A percentile compares a stretch with the other conserved stretches of the same genome.
These are phyloP conservation scores for Drosophila azteca DNA, from an alignment of 1,140 invertebrate species.

Conservation along the genomic window DNA sequence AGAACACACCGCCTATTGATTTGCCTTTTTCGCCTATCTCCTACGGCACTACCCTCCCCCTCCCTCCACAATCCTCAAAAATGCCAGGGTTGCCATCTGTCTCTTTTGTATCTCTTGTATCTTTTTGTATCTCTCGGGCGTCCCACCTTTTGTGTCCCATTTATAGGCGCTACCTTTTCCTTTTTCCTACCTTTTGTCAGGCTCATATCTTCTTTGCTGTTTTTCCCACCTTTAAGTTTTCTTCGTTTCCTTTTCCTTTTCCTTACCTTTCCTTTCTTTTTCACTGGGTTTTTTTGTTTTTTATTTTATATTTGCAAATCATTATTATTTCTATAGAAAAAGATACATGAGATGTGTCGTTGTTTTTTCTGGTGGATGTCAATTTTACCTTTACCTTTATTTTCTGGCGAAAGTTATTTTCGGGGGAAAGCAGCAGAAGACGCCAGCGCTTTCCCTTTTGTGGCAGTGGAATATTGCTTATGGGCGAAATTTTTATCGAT, in stretches of 20 bases:
- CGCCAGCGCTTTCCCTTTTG: slow-evolving; percentile 29
- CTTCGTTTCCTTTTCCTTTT: neutral
- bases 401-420: slow-evolving; percentile 58
- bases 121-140: slow-evolving; percentile 13
- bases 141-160: slow-evolving; percentile 68
- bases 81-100: slow-evolving; percentile 26
- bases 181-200: slow-evolving; percentile 43
- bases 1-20: slow-evolving; percentile 55
- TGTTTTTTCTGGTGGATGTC: slow-evolving; percentile 45
- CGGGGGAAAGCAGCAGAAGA: slow-evolving; percentile 12
- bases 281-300: slow-evolving; percentile 3
- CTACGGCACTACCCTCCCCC: too few relatives aligned
- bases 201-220: slow-evolving; percentile 22
- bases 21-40: slow-evolving; percentile 49
- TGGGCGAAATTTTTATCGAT: slow-evolving; percentile 68
- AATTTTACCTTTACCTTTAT: slow-evolving; percentile 72
- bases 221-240: slow-evolving; percentile 32
- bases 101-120: slow-evolving; percentile 21
- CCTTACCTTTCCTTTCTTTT: neutral
- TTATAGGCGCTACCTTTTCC: slow-evolving; percentile 74
- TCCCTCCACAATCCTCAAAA: neutral
- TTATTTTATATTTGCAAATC: slow-evolving; percentile 75
- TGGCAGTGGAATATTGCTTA: slow-evolving; percentile 46
- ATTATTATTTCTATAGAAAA: slow-evolving; percentile 70
- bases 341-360: slow-evolving; percentile 50